phyloP scores from a whole-genome alignment of 2,797 vertebrate species.

The Crenichthys baileyi region DNA sequence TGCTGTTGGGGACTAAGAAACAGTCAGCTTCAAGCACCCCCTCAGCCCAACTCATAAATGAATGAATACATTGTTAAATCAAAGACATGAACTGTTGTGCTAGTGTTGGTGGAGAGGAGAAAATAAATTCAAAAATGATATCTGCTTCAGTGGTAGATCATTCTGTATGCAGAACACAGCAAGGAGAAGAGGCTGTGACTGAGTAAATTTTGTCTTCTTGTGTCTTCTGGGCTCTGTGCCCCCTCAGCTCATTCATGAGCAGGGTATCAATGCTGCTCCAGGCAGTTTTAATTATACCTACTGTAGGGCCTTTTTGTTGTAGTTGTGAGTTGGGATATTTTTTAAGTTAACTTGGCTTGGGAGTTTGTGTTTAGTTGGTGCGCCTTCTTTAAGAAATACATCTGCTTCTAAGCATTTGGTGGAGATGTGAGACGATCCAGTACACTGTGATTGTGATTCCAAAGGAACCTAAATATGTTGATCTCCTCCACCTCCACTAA shows the following conservation, averaged over 20 bases:
- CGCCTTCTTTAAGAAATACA: not conserved
- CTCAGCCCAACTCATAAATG: not conserved
- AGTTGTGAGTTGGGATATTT: not conserved
- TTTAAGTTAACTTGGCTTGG: not conserved
- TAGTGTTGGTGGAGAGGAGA: not conserved
- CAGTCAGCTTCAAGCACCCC: not conserved
- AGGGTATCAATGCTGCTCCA: not conserved
- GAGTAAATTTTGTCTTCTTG: not conserved
- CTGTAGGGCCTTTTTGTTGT: not conserved
- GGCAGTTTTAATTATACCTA: conserved; percentile 2
- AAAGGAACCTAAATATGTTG: not conserved
- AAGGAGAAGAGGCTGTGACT: not conserved
- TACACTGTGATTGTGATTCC: not conserved
- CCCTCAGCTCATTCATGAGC: not conserved
- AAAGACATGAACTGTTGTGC: not conserved
- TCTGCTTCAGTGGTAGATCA: not conserved
- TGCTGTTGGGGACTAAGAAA: conserved; percentile 4
- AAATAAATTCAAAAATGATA: not conserved
- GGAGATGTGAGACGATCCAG: not conserved
- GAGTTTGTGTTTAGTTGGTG: not conserved
- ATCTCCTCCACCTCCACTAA: not conserved
- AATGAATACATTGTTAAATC: not conserved
- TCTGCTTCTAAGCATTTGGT: not conserved
- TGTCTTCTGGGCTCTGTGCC: not conserved
- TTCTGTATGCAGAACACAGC: not conserved